Evolutionary conservation across 2,888 invertebrate genomes (phyloP).

Genomic region (Habroteleia sp.): DNA sequence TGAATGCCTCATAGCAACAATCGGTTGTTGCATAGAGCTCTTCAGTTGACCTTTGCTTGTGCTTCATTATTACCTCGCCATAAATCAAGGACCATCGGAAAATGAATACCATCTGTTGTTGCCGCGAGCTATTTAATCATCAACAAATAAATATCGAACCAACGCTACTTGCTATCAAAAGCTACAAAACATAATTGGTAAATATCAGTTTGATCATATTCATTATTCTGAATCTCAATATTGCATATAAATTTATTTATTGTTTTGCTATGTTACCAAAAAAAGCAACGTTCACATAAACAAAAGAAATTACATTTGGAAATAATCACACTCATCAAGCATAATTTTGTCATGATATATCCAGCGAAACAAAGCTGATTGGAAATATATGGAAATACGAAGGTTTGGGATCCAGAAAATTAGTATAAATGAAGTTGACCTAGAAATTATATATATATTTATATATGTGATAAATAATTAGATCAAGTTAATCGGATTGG

Average conservation of each 20-base stretch:
- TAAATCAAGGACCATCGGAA: slow-evolving; percentile 63
- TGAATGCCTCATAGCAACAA: slow-evolving; percentile 62
- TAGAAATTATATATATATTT: too few species aligned
- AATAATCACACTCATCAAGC: too few species aligned
- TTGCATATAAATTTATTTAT: slow-evolving; percentile 12
- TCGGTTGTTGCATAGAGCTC: slow-evolving; percentile 58
- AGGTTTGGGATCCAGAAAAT: too few species aligned
- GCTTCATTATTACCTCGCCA: slow-evolving; percentile 61
- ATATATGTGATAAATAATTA: too few species aligned
- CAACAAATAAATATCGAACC: slow-evolving; percentile 61
- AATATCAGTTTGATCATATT: slow-evolving; percentile 52
- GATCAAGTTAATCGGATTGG: too few species aligned
- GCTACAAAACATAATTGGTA: slow-evolving; percentile 53
- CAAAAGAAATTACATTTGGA: too few species aligned
- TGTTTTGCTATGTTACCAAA: background rate
- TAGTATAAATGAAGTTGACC: too few species aligned
- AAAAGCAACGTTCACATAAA: too few species aligned
- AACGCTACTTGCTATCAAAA: slow-evolving; percentile 47
- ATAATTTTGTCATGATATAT: too few species aligned
- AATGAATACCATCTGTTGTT: slow-evolving; percentile 64
- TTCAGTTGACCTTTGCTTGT: slow-evolving; percentile 62
- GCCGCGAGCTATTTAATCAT: slow-evolving; percentile 62
- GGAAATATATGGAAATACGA: too few species aligned
- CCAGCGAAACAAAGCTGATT: too few species aligned
- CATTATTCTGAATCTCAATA: slow-evolving; percentile 35